Base-by-base conservation (phyloP, 2,113 vertebrate genomes). In the Anguilla rostrata region DNA sequence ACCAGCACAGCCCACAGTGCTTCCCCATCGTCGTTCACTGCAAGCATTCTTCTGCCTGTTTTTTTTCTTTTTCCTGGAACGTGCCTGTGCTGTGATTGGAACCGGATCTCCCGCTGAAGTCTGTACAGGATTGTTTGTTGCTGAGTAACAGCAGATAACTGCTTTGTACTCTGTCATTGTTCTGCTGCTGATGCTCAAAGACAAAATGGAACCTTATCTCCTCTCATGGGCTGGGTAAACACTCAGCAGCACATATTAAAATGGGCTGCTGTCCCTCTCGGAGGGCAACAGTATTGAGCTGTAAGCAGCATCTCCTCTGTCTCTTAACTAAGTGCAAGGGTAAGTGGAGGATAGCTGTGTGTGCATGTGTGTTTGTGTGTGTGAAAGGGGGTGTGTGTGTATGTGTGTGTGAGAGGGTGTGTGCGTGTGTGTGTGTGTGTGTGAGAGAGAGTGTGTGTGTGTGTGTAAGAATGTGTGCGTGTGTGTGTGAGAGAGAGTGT, bases 271-370 rank as follows among this genome's bases (percentile, higher is more conserved):
- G 78, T 81, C 60, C 63, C 34, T 39, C 39, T 39, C 78, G 66
- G 41, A 83, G 57, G 39, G 87, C 71, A 46, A 82, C 39, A 66
- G 78, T 84, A 87, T 88, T 83, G 79, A 78, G 84, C 5, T 85
- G 89, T 88, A 90, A 90, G 87, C 78, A 86, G 85, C 53, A 85
- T 84, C 86, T 82, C 63, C 49, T 22, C 18, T 41, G 20, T 86
- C 53, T 78, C 84, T 49, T 40, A 80, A 20, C 39, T 15, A 79
- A 39, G 34, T 34, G 39, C 43, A 39, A 80, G 22, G 66, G 26
- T 41, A 40, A 66, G 41, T 22, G 15, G 43, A 71, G 82, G n/a
- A 14, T 34, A 78, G 49, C 7, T 85, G 83, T 85, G 53, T 66
- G 18, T 26, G 18, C 3, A 56, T 60, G 84, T 57, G 29, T 83